These are phyloP conservation scores for Heteromurus nitidus DNA, from an alignment of 2,888 invertebrate genomes.

Conservation along the genomic window DNA sequence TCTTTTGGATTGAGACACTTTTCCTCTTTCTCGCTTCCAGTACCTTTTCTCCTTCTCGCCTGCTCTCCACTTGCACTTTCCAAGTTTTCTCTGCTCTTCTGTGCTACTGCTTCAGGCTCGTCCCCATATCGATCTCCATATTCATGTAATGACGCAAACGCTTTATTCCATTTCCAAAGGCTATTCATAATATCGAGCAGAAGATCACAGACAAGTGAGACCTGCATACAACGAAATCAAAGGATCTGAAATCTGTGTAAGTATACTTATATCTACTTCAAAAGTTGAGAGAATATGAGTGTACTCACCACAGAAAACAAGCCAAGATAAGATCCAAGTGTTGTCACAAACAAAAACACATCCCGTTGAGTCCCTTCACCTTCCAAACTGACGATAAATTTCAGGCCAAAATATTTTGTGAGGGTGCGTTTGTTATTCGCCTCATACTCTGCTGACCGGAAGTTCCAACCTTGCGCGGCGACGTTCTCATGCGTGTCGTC, in stretches of 20 bases:
- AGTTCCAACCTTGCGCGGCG: slow-evolving; percentile 25
- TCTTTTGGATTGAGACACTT: too few relatives aligned
- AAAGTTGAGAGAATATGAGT: not conserved
- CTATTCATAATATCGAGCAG: slow-evolving; percentile 45
- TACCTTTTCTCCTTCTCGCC: too few relatives aligned
- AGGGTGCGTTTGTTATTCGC: slow-evolving; percentile 74
- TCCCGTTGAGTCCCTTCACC: slow-evolving; percentile 77
- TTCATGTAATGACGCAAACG: too few relatives aligned
- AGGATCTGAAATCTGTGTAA: too few relatives aligned
- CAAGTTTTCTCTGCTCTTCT: too few relatives aligned
- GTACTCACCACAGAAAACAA: slow-evolving; percentile 76
- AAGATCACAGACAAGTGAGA: slow-evolving; percentile 45
- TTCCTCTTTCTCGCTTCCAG: too few relatives aligned
- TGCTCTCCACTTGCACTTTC: too few relatives aligned
- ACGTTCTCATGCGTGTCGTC: slow-evolving; percentile 74
- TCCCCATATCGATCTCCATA: too few relatives aligned
- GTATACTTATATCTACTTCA: too few relatives aligned
- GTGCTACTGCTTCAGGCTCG: too few relatives aligned
- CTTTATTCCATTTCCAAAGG: too few relatives aligned
- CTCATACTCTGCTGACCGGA: slow-evolving; percentile 2
- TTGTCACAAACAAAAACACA: slow-evolving; percentile 76
- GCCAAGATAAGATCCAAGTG: slow-evolving; percentile 78
- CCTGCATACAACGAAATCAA: slow-evolving; percentile 5
- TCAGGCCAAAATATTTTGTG: slow-evolving; percentile 76
- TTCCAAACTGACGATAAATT: slow-evolving; percentile 76